Conservation (phyloP, 2,113 vertebrate genomes). For the Chloroceryle aenea region DNA sequence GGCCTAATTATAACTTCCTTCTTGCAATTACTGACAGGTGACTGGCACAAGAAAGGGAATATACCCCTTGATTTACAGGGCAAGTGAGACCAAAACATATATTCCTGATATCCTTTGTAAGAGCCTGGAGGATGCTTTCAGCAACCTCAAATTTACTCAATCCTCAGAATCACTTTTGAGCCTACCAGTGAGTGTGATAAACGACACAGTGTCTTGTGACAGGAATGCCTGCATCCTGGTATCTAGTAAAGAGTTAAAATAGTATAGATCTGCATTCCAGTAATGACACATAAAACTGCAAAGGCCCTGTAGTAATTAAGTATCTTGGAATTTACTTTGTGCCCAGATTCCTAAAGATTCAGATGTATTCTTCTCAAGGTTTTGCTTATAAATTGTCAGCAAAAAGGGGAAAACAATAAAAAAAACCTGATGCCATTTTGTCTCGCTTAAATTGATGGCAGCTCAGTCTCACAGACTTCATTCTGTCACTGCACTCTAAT, state of each 20-base stretch:
- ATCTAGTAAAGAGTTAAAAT: background rate
- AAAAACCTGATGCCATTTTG: background rate
- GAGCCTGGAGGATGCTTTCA: background rate
- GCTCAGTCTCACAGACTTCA: background rate
- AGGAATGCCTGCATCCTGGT: background rate
- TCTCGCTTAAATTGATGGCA: background rate
- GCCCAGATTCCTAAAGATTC: background rate
- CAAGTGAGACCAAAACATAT: background rate
- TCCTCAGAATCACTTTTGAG: background rate
- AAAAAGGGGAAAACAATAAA: background rate
- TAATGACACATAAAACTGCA: accelerated
- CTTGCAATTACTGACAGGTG: background rate
- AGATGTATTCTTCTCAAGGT: background rate
- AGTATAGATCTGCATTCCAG: background rate
- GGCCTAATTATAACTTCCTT: background rate
- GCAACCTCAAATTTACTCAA: background rate
- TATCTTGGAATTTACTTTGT: background rate
- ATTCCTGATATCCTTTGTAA: background rate
- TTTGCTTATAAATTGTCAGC: background rate
- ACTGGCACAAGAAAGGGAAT: background rate
- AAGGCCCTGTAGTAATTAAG: background rate
- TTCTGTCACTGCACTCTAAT: slow-evolving; percentile 5
- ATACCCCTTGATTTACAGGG: background rate
- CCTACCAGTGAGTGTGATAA: background rate
- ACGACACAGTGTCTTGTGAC: background rate